A percentile compares a stretch with the other conserved stretches of the same genome.
Conservation (phyloP, 2,797 vertebrate genomes). For the Rhabdomys pumilio region DNA sequence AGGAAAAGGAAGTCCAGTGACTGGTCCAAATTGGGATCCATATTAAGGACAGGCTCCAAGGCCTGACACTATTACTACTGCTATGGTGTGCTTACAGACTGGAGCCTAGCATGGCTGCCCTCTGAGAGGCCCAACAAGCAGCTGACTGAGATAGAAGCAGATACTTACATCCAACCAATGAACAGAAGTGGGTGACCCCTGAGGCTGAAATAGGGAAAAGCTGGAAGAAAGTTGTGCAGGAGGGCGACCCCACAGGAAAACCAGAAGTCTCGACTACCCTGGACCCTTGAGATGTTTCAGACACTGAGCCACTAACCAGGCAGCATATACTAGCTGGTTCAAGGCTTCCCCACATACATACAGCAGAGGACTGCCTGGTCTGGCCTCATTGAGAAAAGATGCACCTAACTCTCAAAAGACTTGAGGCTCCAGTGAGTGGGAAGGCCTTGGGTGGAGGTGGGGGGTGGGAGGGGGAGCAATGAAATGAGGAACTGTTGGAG, state of each 20-base stretch:
- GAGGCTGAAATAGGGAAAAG: neutral
- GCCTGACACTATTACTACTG: neutral
- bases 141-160: neutral
- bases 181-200: neutral
- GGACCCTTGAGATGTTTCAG: neutral
- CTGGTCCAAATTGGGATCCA: too few species aligned
- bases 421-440: neutral
- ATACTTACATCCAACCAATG: neutral
- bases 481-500: neutral
- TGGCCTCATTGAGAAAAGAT: neutral
- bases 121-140: neutral
- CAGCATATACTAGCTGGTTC: neutral
- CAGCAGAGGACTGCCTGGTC: neutral
- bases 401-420: neutral
- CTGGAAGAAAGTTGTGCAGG: neutral
- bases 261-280: too few species aligned
- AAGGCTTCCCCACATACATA: neutral
- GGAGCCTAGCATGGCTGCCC: neutral
- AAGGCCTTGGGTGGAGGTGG: neutral
- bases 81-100: neutral
- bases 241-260: neutral
- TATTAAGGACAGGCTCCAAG: neutral
- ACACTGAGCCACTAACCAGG: neutral
- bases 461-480: neutral
- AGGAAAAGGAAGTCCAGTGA: too few species aligned